Percentiles rank a stretch among this genome's conserved stretches.
Evolutionary conservation across 2,888 invertebrate species (phyloP).

Genomic region (Thymelicus sylvestris): DNA sequence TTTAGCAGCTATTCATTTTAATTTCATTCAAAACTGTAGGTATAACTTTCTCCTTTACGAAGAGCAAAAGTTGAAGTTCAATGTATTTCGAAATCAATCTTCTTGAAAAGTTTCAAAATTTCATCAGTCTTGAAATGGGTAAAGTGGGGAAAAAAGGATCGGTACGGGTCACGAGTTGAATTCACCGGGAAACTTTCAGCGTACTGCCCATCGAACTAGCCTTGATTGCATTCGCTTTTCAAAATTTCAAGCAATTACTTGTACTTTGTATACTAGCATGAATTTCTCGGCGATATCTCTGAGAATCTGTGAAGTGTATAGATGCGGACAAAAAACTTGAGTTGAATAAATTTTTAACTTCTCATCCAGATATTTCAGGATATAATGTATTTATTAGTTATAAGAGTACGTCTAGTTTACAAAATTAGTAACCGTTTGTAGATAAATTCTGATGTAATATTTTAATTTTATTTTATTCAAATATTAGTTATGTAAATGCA

Average conservation of each 20-base stretch:
- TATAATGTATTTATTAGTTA: too few relatives aligned
- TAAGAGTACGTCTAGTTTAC: too few relatives aligned
- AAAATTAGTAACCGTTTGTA: too few relatives aligned
- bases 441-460: too few relatives aligned
- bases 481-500: too few relatives aligned
- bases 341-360: too few relatives aligned
- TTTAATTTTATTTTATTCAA: too few relatives aligned
- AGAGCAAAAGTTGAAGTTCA: slow-evolving; percentile 43
- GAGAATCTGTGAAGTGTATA: not conserved
- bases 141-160: slow-evolving; percentile 64
- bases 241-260: slow-evolving; percentile 68
- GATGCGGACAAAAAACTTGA: too few relatives aligned
- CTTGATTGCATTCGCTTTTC: slow-evolving; percentile 73
- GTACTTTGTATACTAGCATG: slow-evolving; percentile 54
- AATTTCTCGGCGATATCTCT: slow-evolving; percentile 25
- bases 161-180: slow-evolving; percentile 66
- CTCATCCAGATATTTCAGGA: too few relatives aligned
- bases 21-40: slow-evolving; percentile 26
- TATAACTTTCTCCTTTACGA: slow-evolving; percentile 14
- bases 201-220: slow-evolving; percentile 63
- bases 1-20: slow-evolving; percentile 15
- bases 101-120: slow-evolving; percentile 68
- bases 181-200: slow-evolving; percentile 63
- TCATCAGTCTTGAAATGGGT: slow-evolving; percentile 67
- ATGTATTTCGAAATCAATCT: slow-evolving; percentile 61